Percentiles rank a stretch among this genome's conserved stretches.
These are phyloP conservation scores for Neogale vison DNA, from an alignment of 2,113 vertebrate genomes.

Conservation along the genomic window DNA sequence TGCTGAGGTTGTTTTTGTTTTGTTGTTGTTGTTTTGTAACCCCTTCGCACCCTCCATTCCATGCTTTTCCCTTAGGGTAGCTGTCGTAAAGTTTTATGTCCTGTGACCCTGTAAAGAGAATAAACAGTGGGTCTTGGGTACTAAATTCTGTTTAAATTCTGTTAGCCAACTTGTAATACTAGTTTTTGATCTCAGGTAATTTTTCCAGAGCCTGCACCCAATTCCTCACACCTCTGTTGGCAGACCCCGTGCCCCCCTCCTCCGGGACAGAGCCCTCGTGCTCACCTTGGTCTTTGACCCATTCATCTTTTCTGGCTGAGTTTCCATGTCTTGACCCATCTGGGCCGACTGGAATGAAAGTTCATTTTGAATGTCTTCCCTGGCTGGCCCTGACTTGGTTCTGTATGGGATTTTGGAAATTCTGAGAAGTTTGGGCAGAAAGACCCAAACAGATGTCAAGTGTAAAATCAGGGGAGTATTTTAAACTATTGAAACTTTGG, in stretches of 20 bases:
- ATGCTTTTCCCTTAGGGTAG: background rate
- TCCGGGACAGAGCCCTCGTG: background rate
- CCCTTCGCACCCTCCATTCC: background rate
- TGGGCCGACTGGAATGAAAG: background rate
- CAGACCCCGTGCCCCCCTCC: background rate
- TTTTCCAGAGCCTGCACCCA: constrained; percentile 22
- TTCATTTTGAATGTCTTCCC: background rate
- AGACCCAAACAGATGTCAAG: background rate
- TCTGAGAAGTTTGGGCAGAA: background rate
- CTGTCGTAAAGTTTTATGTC: background rate
- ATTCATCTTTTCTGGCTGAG: background rate
- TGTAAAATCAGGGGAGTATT: background rate
- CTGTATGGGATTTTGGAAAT: background rate
- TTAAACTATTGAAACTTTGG: constrained; percentile 16
- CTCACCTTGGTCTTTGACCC: background rate
- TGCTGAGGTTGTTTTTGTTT: background rate
- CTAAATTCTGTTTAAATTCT: background rate
- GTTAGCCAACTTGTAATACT: background rate
- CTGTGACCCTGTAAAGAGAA: background rate
- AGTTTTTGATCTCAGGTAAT: background rate
- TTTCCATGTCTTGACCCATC: background rate
- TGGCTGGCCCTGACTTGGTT: background rate
- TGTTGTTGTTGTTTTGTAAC: no score
- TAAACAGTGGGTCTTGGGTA: background rate
- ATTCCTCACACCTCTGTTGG: background rate